phyloP scores from a whole-genome alignment of 2,797 vertebrate species.

The Neopelma chrysocephalum region DNA sequence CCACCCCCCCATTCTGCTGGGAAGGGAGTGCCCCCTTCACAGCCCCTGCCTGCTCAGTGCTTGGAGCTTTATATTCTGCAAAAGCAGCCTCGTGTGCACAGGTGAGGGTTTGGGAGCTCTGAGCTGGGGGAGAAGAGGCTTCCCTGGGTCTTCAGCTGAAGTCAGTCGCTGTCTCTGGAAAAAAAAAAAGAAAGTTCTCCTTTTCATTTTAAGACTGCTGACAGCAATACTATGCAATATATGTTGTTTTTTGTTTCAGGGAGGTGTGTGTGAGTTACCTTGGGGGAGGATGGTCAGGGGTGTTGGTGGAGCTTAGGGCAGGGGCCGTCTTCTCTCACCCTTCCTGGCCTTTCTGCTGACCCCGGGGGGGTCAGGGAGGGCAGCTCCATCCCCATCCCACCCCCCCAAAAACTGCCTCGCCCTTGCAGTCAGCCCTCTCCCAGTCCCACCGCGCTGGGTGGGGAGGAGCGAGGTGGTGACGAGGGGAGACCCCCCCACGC shows the following conservation, averaged over 20 bases:
- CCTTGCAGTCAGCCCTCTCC: neutral
- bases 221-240: conserved; percentile 72
- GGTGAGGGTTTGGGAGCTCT: neutral
- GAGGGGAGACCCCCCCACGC: accelerated
- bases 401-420: neutral
- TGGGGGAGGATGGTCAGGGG: neutral
- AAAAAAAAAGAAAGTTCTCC: neutral
- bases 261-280: conserved; percentile 23
- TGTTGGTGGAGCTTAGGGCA: neutral
- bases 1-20: accelerated
- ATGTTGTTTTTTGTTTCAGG: conserved; percentile 50
- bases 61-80: neutral
- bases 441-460: accelerated
- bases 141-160: neutral
- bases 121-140: neutral
- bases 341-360: neutral
- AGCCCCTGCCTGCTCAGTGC: neutral
- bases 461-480: neutral
- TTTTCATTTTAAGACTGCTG: conserved; percentile 48
- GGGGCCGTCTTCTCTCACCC: neutral
- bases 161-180: neutral
- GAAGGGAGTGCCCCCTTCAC: neutral
- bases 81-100: neutral
- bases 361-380: neutral
- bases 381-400: neutral